A percentile compares a stretch with the other conserved stretches of the same genome.
These are phyloP conservation scores for Pampusana beccarii DNA, from an alignment of 2,113 vertebrate genomes.

Conservation along the genomic window DNA sequence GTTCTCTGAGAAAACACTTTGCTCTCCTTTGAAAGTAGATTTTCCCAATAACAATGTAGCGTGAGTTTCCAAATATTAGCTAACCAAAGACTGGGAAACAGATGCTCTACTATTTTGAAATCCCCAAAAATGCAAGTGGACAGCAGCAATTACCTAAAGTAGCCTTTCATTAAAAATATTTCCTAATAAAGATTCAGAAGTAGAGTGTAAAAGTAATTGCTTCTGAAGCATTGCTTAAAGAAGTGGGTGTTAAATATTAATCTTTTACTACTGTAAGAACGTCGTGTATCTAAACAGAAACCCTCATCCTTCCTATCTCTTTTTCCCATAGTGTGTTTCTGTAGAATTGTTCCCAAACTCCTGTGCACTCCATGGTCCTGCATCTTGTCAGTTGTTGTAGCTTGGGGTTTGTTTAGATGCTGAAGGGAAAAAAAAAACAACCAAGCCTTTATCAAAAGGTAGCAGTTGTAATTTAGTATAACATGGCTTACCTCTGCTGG, in stretches of 20 bases:
- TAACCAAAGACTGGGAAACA: not conserved
- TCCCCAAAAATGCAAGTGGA: not conserved
- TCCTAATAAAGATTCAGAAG: not conserved
- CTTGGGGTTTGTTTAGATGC: not conserved
- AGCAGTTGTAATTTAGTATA: not conserved
- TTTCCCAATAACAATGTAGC: not conserved
- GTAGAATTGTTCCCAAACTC: not conserved
- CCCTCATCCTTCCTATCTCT: not conserved
- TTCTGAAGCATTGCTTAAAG: not conserved
- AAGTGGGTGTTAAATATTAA: not conserved
- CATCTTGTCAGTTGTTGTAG: not conserved
- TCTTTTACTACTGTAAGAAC: not conserved
- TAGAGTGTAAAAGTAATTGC: not conserved
- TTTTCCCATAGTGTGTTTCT: not conserved
- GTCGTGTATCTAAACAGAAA: not conserved
- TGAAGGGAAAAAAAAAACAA: not conserved
- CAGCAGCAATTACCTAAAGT: not conserved
- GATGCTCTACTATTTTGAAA: not conserved
- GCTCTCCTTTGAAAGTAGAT: not conserved
- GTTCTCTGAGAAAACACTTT: not conserved
- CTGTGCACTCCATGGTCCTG: rapidly evolving
- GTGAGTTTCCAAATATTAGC: not conserved
- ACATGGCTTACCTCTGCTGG: not conserved
- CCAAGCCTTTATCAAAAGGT: not conserved
- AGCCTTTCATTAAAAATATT: not conserved